Conservation (phyloP, 2,888 invertebrate species). For the Eupithecia abbreviata region DNA sequence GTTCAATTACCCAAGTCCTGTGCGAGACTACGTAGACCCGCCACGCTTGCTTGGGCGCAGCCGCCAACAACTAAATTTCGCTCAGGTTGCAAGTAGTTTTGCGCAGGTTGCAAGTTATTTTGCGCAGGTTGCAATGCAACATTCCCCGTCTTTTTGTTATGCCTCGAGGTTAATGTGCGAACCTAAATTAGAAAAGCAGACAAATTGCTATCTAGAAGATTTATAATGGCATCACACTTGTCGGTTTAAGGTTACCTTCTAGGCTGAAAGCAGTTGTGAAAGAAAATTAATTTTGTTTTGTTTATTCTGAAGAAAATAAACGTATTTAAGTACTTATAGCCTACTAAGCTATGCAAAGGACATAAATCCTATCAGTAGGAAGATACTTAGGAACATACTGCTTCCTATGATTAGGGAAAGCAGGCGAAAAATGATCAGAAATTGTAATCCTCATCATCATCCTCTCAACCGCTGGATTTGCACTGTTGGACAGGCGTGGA, state of each 20-base stretch:
- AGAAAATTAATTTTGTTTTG: background rate
- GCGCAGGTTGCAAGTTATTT: conserved; percentile 57
- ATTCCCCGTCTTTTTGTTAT: conserved; percentile 54
- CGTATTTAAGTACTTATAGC: no score
- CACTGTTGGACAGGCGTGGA: no score
- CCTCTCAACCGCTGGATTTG: no score
- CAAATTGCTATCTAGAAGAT: conserved; percentile 31
- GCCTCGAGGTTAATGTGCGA: conserved; percentile 48
- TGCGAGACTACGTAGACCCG: conserved; percentile 51
- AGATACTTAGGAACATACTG: no score
- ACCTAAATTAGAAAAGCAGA: conserved; percentile 48
- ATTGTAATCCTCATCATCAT: no score
- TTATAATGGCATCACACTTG: conserved; percentile 17
- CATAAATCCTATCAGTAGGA: no score
- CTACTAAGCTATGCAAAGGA: no score
- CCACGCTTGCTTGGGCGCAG: conserved; percentile 73
- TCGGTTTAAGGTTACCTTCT: background rate
- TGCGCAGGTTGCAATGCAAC: conserved; percentile 58
- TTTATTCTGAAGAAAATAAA: no score
- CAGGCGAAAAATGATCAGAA: no score
- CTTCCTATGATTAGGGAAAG: no score
- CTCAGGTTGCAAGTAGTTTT: conserved; percentile 66
- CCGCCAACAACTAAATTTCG: conserved; percentile 77
- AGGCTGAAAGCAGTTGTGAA: background rate
- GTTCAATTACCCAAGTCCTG: conserved; percentile 80